These are phyloP conservation scores for Tragelaphus strepsiceros DNA, from an alignment of 2,113 vertebrate genomes.

Conservation along the genomic window DNA sequence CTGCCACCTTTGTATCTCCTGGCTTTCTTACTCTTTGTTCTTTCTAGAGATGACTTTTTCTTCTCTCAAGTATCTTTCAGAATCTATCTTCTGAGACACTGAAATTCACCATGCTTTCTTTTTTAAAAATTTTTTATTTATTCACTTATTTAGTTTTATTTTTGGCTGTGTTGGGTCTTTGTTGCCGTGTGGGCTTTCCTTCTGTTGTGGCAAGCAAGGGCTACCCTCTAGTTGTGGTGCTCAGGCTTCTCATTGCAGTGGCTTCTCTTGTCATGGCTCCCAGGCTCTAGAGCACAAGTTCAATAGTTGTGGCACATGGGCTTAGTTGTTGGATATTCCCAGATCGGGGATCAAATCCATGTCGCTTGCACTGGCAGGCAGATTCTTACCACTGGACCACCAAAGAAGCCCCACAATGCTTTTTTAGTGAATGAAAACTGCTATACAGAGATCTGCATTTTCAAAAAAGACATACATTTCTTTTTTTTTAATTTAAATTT, in stretches of 20 bases:
- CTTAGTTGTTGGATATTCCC: not conserved
- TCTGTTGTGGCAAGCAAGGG: not conserved
- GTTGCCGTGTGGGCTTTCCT: not conserved
- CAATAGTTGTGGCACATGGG: not conserved
- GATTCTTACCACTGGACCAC: not conserved
- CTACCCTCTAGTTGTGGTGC: not conserved
- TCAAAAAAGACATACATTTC: not conserved
- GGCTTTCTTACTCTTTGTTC: not conserved
- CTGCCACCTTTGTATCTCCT: not conserved
- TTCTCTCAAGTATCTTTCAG: not conserved
- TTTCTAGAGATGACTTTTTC: not conserved
- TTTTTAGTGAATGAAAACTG: not conserved
- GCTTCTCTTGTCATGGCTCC: not conserved
- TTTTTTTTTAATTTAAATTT: not conserved
- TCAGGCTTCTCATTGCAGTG: not conserved
- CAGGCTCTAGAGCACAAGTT: not conserved
- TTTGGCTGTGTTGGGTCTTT: not conserved
- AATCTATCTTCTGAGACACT: not conserved
- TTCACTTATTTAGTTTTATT: not conserved
- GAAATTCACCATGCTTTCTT: not conserved
- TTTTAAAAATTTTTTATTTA: not conserved
- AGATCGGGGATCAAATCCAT: fast-evolving
- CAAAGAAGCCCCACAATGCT: not conserved
- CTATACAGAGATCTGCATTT: not conserved
- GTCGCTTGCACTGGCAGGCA: not conserved